These are phyloP conservation scores for Dolichomitus sp. DNA, from an alignment of 2,888 invertebrate species.

Conservation along the genomic window DNA sequence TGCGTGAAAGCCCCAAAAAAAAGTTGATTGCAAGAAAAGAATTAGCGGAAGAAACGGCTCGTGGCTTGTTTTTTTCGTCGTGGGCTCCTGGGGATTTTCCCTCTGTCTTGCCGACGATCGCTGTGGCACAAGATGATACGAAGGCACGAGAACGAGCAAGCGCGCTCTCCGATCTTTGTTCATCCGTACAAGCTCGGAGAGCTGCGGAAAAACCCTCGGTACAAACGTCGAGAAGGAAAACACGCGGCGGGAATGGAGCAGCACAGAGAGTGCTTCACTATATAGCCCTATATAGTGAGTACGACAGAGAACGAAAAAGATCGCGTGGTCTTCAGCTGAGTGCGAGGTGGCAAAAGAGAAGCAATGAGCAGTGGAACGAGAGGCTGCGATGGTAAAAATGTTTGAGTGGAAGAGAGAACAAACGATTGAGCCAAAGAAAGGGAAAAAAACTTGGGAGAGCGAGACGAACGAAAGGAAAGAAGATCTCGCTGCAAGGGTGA, in stretches of 20 bases:
- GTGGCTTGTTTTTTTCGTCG: conserved; percentile 58
- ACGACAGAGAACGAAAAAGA: conserved; percentile 45
- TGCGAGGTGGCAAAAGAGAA: conserved; percentile 30
- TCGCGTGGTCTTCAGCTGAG: conserved; percentile 44
- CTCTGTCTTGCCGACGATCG: conserved; percentile 61
- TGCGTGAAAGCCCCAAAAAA: conserved; percentile 63
- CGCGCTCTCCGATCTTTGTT: conserved; percentile 78
- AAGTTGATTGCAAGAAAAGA: conserved; percentile 80
- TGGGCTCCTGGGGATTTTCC: conserved; percentile 56
- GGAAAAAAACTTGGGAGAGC: conserved; percentile 42
- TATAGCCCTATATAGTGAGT: background rate
- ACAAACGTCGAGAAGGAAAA: conserved; percentile 45
- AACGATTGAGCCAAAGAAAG: conserved; percentile 39
- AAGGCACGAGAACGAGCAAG: conserved; percentile 33
- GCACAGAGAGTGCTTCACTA: conserved; percentile 13
- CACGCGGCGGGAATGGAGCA: conserved; percentile 51
- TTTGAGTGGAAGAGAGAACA: conserved; percentile 41
- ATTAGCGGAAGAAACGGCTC: conserved; percentile 80
- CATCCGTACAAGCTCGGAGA: conserved; percentile 57
- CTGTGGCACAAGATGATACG: conserved; percentile 38
- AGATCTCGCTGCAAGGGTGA: conserved; percentile 65
- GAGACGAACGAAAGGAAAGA: conserved; percentile 53
- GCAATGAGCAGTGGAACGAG: conserved; percentile 47
- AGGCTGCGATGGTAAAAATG: conserved; percentile 54
- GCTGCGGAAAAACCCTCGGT: conserved; percentile 44